Evolutionary conservation across 2,888 invertebrate species (phyloP).

Genomic region (Ptychoptera contaminata): DNA sequence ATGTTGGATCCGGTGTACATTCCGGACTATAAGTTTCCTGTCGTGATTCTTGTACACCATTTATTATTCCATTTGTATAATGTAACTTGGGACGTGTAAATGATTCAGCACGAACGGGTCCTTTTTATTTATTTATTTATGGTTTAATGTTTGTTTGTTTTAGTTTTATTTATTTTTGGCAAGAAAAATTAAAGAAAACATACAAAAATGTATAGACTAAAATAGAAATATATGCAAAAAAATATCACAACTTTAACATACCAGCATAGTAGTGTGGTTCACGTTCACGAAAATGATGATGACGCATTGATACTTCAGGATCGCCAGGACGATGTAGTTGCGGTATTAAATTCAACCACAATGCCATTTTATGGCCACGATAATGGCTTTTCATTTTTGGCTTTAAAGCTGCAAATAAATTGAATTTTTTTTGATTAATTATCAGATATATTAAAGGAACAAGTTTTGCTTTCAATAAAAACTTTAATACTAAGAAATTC

Average conservation of each 20-base stretch:
- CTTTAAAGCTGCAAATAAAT: conserved; percentile 39
- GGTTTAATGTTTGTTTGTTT: too few relatives aligned
- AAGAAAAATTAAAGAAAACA: not conserved
- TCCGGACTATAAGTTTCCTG: conserved; percentile 11
- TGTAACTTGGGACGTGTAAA: conserved; percentile 31
- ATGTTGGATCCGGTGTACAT: conserved; percentile 12
- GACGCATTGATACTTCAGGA: conserved; percentile 49
- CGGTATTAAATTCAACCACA: conserved; percentile 76
- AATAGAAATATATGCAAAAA: not conserved
- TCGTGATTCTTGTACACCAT: conserved; percentile 16
- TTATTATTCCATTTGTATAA: conserved; percentile 13
- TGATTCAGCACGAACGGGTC: conserved; percentile 33
- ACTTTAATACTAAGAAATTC: too few relatives aligned
- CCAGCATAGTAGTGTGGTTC: conserved; percentile 63
- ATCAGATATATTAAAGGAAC: too few relatives aligned
- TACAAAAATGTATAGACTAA: not conserved
- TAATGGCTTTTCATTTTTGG: conserved; percentile 69
- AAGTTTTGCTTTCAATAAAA: too few relatives aligned
- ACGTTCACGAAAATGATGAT: conserved; percentile 60
- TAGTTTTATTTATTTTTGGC: not conserved
- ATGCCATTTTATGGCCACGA: conserved; percentile 76
- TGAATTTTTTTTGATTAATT: conserved; percentile 1
- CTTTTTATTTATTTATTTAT: conserved; percentile 19
- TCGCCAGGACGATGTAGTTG: conserved; percentile 68
- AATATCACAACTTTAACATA: conserved; percentile 18